Conservation (phyloP, 2,888 invertebrate species). For the Epinotia nisella region DNA sequence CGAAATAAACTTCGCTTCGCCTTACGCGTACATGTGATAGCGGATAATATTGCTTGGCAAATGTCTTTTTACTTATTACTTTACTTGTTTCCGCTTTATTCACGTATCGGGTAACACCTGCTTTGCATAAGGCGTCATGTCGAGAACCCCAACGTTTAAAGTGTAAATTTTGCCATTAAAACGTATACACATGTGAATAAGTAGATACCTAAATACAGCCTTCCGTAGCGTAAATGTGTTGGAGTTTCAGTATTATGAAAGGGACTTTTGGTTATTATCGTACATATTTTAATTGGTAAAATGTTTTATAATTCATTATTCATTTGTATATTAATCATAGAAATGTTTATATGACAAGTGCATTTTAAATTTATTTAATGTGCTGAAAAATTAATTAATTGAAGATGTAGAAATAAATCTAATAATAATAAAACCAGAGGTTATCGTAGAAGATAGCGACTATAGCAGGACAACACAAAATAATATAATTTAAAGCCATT, state of each 20-base stretch:
- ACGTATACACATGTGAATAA: slow-evolving; percentile 76
- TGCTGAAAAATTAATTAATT: not conserved
- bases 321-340: not conserved
- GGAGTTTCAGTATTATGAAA: slow-evolving; percentile 52
- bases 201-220: slow-evolving; percentile 48
- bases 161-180: slow-evolving; percentile 82
- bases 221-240: slow-evolving; percentile 60
- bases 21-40: slow-evolving; percentile 5
- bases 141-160: slow-evolving; percentile 76
- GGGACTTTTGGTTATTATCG: not conserved
- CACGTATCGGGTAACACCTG: slow-evolving; percentile 84
- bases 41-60: slow-evolving; percentile 55
- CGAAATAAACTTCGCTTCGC: not conserved
- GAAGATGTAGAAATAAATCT: not conserved
- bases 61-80: slow-evolving; percentile 55
- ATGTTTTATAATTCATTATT: not conserved
- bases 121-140: slow-evolving; percentile 84
- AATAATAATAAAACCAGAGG: not conserved
- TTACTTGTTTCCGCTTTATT: slow-evolving; percentile 59
- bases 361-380: not conserved
- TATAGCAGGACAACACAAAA: slow-evolving; percentile 26
- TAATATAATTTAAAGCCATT: slow-evolving; percentile 59
- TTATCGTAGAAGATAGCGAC: slow-evolving; percentile 15
- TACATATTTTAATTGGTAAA: not conserved
- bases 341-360: not conserved